Base-by-base conservation (phyloP, 2,888 invertebrate species). In the Drosophila mulleri region DNA sequence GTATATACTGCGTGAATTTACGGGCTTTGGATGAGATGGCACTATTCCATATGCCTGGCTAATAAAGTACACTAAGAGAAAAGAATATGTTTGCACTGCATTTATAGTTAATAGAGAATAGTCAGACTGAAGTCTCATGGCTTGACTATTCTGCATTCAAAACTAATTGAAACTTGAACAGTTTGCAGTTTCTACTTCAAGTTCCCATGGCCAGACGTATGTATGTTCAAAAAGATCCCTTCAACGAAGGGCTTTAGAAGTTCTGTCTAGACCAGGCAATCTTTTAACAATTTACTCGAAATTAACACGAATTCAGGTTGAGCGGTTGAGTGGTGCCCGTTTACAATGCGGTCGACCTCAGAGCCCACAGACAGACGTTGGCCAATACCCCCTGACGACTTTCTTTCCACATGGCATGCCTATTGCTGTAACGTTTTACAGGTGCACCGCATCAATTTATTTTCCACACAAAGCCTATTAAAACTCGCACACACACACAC, bases 1-100 rank as follows among this genome's bases (percentile, higher is more conserved):
- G 14, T 94, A 95, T 66, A 95, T 97, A 91, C 92, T 97, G 35
- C 93, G 94, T 39, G 81, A 89, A 58, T 84, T 90, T 37, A 92
- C 91, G 0, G 88, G 88, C 26, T 91, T 78, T 59, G 82, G 77
- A n/a, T 76, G 20, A 83, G 35, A 14, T 14, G 12, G 29, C 5
- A 47, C 5, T 45, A 7, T 32, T 9, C 18, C 3, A 14, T n/a
- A 11, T 59, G 18, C 2, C 2, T 41, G 12, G 29, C 18, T 29
- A 69, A 74, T 77, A 67, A 67, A 64, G 41, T 32, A 42, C 26
- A 39, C n/a, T 26, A 37, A 39, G n/a, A 39, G n/a, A 39, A 35
- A 23, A 14, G 12, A 50, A 47, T 16, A 12, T 12, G 18, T 18
- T 42, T 32, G 12, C 18, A 18, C 20, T 32, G 11, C 12, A 37